These are phyloP conservation scores for Crepidodera aurea DNA, from an alignment of 2,888 invertebrate genomes.

Conservation along the genomic window DNA sequence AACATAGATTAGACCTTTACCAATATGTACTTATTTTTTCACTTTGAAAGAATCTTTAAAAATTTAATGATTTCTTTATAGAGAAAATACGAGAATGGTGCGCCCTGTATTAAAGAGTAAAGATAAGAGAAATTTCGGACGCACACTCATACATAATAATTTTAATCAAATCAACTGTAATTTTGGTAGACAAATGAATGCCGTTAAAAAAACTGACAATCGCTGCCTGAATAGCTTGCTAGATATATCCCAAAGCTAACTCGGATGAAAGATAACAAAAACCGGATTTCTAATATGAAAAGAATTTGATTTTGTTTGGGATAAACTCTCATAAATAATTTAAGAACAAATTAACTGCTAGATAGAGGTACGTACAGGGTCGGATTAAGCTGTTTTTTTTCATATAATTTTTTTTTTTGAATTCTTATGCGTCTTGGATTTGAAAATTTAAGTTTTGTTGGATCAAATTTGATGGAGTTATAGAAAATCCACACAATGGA, in stretches of 20 bases:
- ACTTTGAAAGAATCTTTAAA: no score
- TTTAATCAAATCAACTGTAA: slow-evolving; percentile 41
- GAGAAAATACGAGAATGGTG: no score
- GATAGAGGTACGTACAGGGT: slow-evolving; percentile 7
- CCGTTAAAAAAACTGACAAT: slow-evolving; percentile 44
- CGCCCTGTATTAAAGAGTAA: no score
- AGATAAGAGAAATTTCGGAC: slow-evolving; percentile 13
- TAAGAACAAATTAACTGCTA: slow-evolving; percentile 37
- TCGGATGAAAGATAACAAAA: slow-evolving; percentile 41
- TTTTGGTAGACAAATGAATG: slow-evolving; percentile 43
- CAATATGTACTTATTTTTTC: no score
- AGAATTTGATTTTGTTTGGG: slow-evolving; percentile 43
- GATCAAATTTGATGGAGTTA: not conserved
- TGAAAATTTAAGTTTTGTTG: not conserved
- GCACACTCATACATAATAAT: slow-evolving; percentile 31
- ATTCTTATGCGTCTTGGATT: no score
- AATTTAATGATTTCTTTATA: no score
- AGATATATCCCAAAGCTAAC: slow-evolving; percentile 13
- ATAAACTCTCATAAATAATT: slow-evolving; percentile 45
- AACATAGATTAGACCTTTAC: no score
- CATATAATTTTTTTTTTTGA: no score
- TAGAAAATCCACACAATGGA: no score
- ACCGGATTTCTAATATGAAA: slow-evolving; percentile 42
- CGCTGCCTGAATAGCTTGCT: slow-evolving; percentile 34
- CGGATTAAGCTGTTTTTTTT: slow-evolving; percentile 32